Evolutionary conservation across 2,888 invertebrate species (phyloP).

Genomic region (Erebia palarica): DNA sequence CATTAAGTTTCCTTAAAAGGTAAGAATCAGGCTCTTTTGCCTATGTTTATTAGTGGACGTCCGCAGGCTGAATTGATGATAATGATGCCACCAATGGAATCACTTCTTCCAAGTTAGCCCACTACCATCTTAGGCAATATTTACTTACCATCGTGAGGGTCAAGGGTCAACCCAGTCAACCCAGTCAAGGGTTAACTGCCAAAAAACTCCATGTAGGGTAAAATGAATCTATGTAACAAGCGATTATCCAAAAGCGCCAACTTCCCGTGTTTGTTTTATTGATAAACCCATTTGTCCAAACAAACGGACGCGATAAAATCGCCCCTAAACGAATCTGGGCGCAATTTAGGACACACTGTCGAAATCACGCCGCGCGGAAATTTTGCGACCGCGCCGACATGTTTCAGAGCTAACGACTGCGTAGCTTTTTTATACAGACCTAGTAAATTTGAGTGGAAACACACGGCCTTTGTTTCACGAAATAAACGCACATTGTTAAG

Average conservation of each 20-base stretch:
- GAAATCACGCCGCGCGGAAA: conserved; percentile 31
- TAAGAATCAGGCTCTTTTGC: too few species aligned
- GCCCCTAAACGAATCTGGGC: conserved; percentile 26
- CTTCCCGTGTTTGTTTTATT: conserved; percentile 19
- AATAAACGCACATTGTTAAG: neutral
- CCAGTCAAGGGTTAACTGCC: too few species aligned
- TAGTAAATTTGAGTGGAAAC: conserved; percentile 16
- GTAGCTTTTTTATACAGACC: conserved; percentile 25
- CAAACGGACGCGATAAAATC: conserved; percentile 28
- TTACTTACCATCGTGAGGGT: too few species aligned
- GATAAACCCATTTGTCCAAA: conserved; percentile 27
- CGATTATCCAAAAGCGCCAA: conserved; percentile 13
- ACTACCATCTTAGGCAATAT: too few species aligned
- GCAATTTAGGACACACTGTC: conserved; percentile 20
- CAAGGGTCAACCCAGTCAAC: too few species aligned
- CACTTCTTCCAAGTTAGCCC: too few species aligned
- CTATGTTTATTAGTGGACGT: neutral
- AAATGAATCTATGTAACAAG: conserved; percentile 7
- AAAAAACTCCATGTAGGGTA: neutral
- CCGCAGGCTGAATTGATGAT: neutral
- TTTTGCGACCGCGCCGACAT: conserved; percentile 27
- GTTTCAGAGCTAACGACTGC: conserved; percentile 27
- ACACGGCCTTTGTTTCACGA: neutral
- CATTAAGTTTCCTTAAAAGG: too few species aligned
- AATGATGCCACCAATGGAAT: too few species aligned